phyloP scores from a whole-genome alignment of 2,888 invertebrate species.

The Halictus ligatus region DNA sequence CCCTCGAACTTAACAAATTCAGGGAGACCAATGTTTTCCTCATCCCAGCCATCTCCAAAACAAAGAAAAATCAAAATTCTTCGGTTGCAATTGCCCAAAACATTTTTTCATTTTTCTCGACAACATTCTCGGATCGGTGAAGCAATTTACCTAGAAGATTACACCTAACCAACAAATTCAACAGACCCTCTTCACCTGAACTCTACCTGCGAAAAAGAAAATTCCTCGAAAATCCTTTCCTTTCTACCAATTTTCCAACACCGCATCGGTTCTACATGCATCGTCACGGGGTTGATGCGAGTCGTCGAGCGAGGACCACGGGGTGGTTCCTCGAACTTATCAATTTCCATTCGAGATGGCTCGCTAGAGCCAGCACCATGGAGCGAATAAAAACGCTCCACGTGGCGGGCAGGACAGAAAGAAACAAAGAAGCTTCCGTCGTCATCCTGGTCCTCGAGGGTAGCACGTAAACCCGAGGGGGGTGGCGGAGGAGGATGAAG shows the following conservation, averaged over 20 bases:
- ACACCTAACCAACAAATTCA: neutral
- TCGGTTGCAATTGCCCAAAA: too few relatives aligned
- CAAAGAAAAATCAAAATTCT: neutral
- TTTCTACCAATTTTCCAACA: neutral
- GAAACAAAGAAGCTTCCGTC: constrained; percentile 76
- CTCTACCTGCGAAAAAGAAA: too few relatives aligned
- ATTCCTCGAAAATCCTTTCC: too few relatives aligned
- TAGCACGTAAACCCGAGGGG: constrained; percentile 60
- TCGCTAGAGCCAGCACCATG: constrained; percentile 26
- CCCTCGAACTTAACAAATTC: too few relatives aligned
- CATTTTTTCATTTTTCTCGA: too few relatives aligned
- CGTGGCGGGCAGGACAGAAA: constrained; percentile 54
- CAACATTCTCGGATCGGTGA: too few relatives aligned
- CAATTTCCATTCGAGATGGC: constrained; percentile 19
- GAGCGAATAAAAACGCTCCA: constrained; percentile 51
- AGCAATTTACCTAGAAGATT: too few relatives aligned
- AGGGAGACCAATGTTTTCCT: too few relatives aligned
- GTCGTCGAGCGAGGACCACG: neutral
- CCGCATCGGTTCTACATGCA: neutral
- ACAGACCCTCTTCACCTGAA: too few relatives aligned
- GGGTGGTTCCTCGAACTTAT: constrained; percentile 19
- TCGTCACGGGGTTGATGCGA: neutral
- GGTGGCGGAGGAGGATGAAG: constrained; percentile 9
- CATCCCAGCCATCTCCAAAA: neutral
- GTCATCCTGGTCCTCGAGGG: constrained; percentile 64